Evolutionary conservation across 2,888 invertebrate species (phyloP).

Genomic region (Yponomeuta malinellus): DNA sequence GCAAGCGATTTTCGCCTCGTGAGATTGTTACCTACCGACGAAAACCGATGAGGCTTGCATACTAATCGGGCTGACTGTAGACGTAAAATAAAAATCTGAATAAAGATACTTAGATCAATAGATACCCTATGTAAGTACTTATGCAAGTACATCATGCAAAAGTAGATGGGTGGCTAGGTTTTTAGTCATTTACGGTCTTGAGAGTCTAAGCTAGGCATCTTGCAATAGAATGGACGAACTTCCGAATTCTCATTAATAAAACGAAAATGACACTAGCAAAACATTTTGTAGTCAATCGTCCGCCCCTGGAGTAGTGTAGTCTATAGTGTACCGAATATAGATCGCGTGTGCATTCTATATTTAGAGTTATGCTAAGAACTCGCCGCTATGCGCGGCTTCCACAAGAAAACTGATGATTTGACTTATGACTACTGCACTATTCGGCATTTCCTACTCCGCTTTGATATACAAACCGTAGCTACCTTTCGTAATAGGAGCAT

Average conservation of each 20-base stretch:
- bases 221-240: too few relatives aligned
- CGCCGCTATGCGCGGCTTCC: slow-evolving; percentile 1
- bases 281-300: not conserved
- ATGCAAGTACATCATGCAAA: not conserved
- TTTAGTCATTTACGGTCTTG: too few relatives aligned
- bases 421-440: not conserved
- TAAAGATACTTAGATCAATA: not conserved
- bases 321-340: not conserved
- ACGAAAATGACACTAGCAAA: not conserved
- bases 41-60: not conserved
- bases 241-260: not conserved
- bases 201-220: too few relatives aligned
- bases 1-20: not conserved
- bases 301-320: not conserved
- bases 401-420: slow-evolving; percentile 3
- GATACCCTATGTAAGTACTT: not conserved
- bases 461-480: not conserved
- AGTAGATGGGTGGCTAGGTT: not conserved
- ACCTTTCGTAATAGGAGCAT: not conserved
- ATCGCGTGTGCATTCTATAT: slow-evolving; percentile 7
- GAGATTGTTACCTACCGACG: not conserved
- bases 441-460: not conserved
- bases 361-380: slow-evolving; percentile 8
- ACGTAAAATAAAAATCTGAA: not conserved
- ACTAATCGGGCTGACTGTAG: not conserved